Evolutionary conservation across 2,888 invertebrate genomes (phyloP).

Genomic region (Coenonympha arcania): DNA sequence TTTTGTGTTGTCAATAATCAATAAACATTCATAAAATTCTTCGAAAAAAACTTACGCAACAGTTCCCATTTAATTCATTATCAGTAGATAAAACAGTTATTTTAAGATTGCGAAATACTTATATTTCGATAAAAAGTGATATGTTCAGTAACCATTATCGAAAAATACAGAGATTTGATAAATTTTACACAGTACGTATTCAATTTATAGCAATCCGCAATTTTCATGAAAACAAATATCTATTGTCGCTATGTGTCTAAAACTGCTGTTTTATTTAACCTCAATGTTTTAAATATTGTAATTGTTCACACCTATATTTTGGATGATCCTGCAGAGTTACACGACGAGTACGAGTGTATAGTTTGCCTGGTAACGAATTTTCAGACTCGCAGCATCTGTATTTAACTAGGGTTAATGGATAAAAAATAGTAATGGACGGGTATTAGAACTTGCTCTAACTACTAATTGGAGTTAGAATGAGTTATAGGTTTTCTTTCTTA

Average conservation of each 20-base stretch:
- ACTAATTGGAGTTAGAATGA: too few relatives aligned
- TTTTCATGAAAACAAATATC: background rate
- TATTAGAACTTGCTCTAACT: too few relatives aligned
- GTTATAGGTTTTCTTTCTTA: too few relatives aligned
- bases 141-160: constrained; percentile 4
- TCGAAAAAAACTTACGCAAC: background rate
- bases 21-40: background rate
- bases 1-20: constrained; percentile 44
- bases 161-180: constrained; percentile 4
- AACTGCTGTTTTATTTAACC: background rate
- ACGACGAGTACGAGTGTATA: too few relatives aligned
- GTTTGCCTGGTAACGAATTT: too few relatives aligned
- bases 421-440: too few relatives aligned
- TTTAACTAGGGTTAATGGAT: too few relatives aligned
- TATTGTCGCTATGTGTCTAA: background rate
- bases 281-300: too few relatives aligned
- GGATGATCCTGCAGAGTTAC: too few relatives aligned
- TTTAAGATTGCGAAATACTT: constrained; percentile 5
- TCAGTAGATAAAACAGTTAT: constrained; percentile 17
- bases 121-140: constrained; percentile 5
- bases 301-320: too few relatives aligned
- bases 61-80: constrained; percentile 4
- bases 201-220: constrained; percentile 2
- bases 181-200: constrained; percentile 8
- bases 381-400: too few relatives aligned